Conservation (phyloP, 2,888 invertebrate genomes). For the Oligia latruncula region DNA sequence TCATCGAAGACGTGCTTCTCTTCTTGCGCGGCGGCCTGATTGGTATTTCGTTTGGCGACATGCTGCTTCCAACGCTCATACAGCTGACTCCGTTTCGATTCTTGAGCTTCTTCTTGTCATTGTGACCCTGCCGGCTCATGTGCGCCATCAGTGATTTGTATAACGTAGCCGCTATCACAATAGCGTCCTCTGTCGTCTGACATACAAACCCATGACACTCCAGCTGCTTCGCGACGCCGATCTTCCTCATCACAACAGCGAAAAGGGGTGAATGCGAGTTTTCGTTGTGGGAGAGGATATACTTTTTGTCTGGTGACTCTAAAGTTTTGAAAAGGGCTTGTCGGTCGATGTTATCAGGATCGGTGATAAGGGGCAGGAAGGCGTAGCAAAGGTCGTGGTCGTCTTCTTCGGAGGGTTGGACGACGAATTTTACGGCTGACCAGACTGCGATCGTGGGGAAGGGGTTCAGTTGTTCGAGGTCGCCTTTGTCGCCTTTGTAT, state of each 20-base stretch:
- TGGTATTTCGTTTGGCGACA: conserved; percentile 88
- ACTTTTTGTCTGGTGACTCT: conserved; percentile 89
- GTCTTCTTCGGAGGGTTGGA: conserved; percentile 91
- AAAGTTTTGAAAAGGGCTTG: conserved; percentile 91
- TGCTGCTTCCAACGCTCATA: conserved; percentile 93
- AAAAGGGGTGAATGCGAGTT: conserved; percentile 95
- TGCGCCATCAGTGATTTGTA: conserved; percentile 96
- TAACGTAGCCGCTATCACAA: conserved; percentile 97
- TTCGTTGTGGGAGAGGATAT: conserved; percentile 90
- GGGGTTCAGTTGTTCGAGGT: conserved; percentile 93
- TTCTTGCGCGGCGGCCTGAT: conserved; percentile 94
- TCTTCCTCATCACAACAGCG: conserved; percentile 96
- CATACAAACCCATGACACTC: conserved; percentile 98
- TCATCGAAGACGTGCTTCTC: conserved; percentile 91
- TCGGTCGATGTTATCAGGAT: conserved; percentile 94
- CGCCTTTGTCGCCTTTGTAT: conserved; percentile 91
- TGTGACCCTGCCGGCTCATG: conserved; percentile 91
- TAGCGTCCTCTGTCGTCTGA: conserved; percentile 96
- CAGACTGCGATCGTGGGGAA: conserved; percentile 98
- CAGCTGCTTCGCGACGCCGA: conserved; percentile 93
- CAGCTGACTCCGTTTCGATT: conserved; percentile 94
- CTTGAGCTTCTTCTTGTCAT: conserved; percentile 90
- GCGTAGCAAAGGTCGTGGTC: conserved; percentile 91
- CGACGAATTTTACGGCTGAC: conserved; percentile 96
- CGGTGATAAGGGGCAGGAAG: conserved; percentile 95